A percentile compares a stretch with the other conserved stretches of the same genome.
Conservation (phyloP, 1,140 invertebrate genomes). For the Conus betulinus region DNA sequence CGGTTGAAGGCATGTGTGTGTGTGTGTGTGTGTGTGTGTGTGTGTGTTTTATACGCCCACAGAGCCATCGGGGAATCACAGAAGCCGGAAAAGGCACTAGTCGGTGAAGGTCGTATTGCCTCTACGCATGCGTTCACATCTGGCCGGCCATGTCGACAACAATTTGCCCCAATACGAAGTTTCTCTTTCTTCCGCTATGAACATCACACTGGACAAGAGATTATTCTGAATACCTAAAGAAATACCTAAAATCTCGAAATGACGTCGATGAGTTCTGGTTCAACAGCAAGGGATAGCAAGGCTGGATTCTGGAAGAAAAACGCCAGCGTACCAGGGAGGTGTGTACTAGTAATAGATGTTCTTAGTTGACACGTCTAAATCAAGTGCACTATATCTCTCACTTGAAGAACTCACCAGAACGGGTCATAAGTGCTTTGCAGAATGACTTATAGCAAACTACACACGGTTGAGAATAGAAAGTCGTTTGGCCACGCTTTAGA, state of each 20-base stretch:
- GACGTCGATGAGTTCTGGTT: constrained; percentile 43
- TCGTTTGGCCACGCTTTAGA: too few relatives aligned
- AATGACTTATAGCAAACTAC: too few relatives aligned
- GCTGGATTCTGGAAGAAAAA: constrained; percentile 65
- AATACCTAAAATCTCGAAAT: constrained; percentile 4
- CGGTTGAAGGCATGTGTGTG: too few relatives aligned
- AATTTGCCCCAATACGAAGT: constrained; percentile 26
- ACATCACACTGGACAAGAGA: background rate
- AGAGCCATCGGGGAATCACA: background rate
- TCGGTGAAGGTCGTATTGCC: constrained; percentile 17
- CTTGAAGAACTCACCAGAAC: too few relatives aligned
- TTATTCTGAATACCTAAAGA: background rate
- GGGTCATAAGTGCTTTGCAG: too few relatives aligned
- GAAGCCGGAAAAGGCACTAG: background rate
- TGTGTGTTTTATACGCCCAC: too few relatives aligned
- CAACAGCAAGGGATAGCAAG: constrained; percentile 47
- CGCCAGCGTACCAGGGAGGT: constrained; percentile 65
- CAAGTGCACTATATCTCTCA: background rate
- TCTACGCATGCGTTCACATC: constrained; percentile 41
- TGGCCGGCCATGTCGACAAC: constrained; percentile 52
- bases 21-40: too few relatives aligned
- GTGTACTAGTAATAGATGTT: background rate
- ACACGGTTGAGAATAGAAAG: too few relatives aligned
- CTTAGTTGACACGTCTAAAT: constrained; percentile 16
- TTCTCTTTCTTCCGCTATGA: constrained; percentile 20